phyloP scores from a whole-genome alignment of 1,140 invertebrate species.

The Drosophila cardini region DNA sequence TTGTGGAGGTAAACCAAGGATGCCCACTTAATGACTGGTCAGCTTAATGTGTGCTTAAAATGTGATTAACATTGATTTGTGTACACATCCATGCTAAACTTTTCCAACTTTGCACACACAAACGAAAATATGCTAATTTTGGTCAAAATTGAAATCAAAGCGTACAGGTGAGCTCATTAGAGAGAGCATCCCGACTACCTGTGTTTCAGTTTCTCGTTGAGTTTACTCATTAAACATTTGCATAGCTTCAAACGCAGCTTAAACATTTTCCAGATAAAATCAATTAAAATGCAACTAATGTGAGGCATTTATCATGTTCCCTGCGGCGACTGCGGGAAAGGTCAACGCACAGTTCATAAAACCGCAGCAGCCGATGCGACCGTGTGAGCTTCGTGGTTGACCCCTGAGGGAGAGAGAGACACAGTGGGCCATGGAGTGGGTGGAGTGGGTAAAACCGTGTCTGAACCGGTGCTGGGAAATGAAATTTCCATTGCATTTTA shows the following conservation, averaged over 20 bases:
- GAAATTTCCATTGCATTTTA: conserved; percentile 71
- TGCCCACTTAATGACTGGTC: conserved; percentile 46
- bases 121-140: conserved; percentile 71
- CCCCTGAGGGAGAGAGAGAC: not conserved
- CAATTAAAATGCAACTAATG: conserved; percentile 82
- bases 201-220: not conserved
- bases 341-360: conserved; percentile 40
- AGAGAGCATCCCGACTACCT: not conserved
- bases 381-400: conserved; percentile 26
- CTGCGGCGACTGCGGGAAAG: conserved; percentile 31
- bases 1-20: conserved; percentile 3
- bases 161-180: conserved; percentile 36
- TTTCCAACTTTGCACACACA: conserved; percentile 27
- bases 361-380: conserved; percentile 5
- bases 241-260: conserved; percentile 6
- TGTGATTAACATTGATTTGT: conserved; percentile 77
- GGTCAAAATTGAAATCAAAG: conserved; percentile 54
- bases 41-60: conserved; percentile 78
- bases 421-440: not conserved
- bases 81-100: conserved; percentile 32
- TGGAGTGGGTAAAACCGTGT: no score
- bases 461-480: conserved; percentile 44
- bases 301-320: conserved; percentile 72
- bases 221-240: conserved; percentile 31
- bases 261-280: conserved; percentile 61